These are phyloP conservation scores for Pachycephala philippinensis DNA, from an alignment of 2,113 vertebrate species.

Conservation along the genomic window DNA sequence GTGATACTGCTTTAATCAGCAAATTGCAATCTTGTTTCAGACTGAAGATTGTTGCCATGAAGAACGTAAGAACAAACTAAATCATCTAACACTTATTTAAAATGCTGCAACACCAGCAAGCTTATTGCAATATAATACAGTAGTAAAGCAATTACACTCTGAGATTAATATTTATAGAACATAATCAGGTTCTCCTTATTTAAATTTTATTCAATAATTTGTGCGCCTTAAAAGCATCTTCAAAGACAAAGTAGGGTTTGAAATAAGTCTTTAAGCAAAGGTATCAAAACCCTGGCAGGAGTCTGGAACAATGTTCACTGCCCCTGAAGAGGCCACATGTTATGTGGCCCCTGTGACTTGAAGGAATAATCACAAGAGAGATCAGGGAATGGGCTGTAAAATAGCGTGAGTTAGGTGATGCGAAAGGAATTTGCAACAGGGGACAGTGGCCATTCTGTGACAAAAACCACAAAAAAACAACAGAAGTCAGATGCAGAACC, in stretches of 20 bases:
- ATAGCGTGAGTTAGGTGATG: background rate
- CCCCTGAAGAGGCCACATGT: background rate
- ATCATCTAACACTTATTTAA: conserved; percentile 62
- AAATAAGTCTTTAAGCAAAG: background rate
- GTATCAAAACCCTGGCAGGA: background rate
- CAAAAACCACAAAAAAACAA: background rate
- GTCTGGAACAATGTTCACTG: background rate
- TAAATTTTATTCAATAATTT: conserved; percentile 28
- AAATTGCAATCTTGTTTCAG: conserved; percentile 59
- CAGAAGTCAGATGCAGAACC: background rate
- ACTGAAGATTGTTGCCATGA: conserved; percentile 47
- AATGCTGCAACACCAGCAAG: conserved; percentile 59
- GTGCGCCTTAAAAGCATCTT: background rate
- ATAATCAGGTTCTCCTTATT: conserved; percentile 47
- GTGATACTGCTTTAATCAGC: background rate
- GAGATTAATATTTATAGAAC: conserved; percentile 50
- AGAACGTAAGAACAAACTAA: conserved; percentile 58
- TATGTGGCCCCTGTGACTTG: background rate
- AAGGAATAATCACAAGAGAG: background rate
- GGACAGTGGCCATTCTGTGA: background rate
- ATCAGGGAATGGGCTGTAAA: background rate
- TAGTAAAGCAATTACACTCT: conserved; percentile 52
- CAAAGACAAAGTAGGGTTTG: background rate
- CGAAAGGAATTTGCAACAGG: background rate
- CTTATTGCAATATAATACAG: conserved; percentile 62